Evolutionary conservation across 2,797 vertebrate species (phyloP).

Genomic region (Enteromius trimaculatus): DNA sequence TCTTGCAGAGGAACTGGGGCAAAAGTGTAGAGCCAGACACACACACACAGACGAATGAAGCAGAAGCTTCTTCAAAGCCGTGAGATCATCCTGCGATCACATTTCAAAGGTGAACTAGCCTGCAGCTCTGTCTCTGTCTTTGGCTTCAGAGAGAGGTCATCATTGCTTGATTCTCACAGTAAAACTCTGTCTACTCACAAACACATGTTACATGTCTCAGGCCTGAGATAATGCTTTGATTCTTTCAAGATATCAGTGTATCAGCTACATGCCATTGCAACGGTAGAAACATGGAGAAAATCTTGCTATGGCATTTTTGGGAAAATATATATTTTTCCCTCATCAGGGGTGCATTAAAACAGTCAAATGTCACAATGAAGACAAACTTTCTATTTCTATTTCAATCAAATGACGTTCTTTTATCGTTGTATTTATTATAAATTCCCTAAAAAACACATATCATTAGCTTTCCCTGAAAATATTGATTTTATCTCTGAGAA

Average conservation of each 20-base stretch:
- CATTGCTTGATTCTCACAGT: background rate
- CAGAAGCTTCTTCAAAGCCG: conserved; percentile 45
- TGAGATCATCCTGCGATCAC: conserved; percentile 54
- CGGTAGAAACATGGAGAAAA: background rate
- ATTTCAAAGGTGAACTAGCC: conserved; percentile 57
- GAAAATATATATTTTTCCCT: background rate
- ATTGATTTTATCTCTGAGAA: no score
- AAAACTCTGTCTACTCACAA: conserved; percentile 7
- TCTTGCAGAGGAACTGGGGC: conserved; percentile 17
- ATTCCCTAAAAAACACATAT: no score
- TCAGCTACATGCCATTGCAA: background rate
- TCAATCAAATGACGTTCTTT: no score
- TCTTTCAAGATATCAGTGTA: background rate
- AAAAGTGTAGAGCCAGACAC: conserved; percentile 43
- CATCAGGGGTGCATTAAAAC: background rate
- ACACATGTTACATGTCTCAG: conserved; percentile 25
- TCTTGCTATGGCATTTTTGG: background rate
- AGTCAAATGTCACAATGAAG: background rate
- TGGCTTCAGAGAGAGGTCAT: conserved; percentile 23
- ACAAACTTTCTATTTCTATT: no score
- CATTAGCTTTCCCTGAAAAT: no score
- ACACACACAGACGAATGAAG: conserved; percentile 37
- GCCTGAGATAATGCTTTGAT: background rate
- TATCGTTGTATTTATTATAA: no score
- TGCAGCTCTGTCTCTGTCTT: conserved; percentile 39